Conservation (phyloP, 1,140 invertebrate species). For the Condylostylus longicornis region DNA sequence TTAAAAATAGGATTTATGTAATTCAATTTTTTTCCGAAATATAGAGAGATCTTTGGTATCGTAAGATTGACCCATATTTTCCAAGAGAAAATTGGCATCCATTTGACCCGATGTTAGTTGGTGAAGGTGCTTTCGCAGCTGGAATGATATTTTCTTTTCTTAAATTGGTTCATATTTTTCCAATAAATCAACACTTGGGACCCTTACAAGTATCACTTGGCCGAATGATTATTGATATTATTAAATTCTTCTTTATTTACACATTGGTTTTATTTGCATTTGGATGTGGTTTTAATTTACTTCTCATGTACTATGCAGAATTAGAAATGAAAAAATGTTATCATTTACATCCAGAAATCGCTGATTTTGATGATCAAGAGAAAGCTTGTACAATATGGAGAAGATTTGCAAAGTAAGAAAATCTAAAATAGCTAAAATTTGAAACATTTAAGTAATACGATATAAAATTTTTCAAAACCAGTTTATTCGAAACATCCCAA, state of each 20-base stretch:
- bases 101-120: constrained; percentile 85
- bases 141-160: constrained; percentile 91
- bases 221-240: constrained; percentile 83
- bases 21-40: too few relatives aligned
- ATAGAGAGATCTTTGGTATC: constrained; percentile 50
- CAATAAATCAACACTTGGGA: constrained; percentile 85
- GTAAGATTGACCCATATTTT: constrained; percentile 61
- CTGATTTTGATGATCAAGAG: constrained; percentile 62
- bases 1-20: background rate
- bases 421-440: too few relatives aligned
- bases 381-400: constrained; percentile 73
- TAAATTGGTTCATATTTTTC: constrained; percentile 90
- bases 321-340: constrained; percentile 73
- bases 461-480: constrained; percentile 36
- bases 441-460: too few relatives aligned
- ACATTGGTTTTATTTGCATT: constrained; percentile 79
- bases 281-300: constrained; percentile 82
- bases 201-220: constrained; percentile 80
- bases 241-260: constrained; percentile 89
- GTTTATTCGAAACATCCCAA: constrained; percentile 85
- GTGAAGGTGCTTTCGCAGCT: constrained; percentile 85
- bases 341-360: constrained; percentile 46
- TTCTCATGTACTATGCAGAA: constrained; percentile 92
- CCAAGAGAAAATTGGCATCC: constrained; percentile 79
- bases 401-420: constrained; percentile 62